These are phyloP conservation scores for Periparus ater DNA, from an alignment of 2,797 vertebrate genomes.

Conservation along the genomic window DNA sequence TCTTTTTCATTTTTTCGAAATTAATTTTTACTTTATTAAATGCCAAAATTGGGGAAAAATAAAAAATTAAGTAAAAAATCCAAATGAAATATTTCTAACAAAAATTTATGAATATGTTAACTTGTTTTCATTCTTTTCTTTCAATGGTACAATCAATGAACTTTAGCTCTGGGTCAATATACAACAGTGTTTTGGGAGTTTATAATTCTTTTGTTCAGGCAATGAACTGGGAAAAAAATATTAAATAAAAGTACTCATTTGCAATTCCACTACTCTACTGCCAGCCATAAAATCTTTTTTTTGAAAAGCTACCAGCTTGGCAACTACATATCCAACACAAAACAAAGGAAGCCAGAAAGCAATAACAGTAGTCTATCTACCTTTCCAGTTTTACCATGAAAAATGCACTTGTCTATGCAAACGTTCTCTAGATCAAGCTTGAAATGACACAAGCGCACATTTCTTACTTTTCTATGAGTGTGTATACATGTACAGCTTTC, in stretches of 20 bases:
- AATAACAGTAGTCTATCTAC: neutral
- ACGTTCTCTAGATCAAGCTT: neutral
- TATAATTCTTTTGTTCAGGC: neutral
- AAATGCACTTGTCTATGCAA: neutral
- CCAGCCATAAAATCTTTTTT: neutral
- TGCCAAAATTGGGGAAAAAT: neutral
- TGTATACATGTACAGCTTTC: neutral
- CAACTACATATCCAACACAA: neutral
- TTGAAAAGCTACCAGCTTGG: neutral
- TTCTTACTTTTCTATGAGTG: neutral
- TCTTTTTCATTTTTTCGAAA: neutral
- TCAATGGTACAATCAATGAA: neutral
- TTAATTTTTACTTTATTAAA: neutral
- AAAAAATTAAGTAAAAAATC: neutral
- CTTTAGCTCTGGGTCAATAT: neutral
- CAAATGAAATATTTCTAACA: neutral
- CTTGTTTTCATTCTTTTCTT: neutral
- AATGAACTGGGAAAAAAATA: neutral
- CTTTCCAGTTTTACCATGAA: neutral
- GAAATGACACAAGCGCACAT: neutral
- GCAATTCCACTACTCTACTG: neutral
- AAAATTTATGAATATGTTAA: neutral
- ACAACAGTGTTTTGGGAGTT: fast-evolving
- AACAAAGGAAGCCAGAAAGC: neutral
- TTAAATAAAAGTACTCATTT: neutral